Base-by-base conservation (phyloP, 2,797 vertebrate species). In the Tarsius wallacei region DNA sequence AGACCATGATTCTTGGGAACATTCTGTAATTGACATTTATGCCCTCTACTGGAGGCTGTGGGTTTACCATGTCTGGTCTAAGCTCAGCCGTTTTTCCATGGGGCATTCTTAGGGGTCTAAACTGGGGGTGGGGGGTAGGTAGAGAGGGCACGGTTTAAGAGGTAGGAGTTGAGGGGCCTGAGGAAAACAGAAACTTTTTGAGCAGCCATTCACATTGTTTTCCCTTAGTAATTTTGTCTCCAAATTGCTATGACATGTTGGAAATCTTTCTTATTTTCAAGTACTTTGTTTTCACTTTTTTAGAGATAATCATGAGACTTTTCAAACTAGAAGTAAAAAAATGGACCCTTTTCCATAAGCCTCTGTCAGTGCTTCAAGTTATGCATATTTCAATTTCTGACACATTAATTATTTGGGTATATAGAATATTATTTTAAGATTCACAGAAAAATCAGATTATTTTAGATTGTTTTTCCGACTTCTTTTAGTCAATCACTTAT, bases 231-330 rank as follows among this genome's bases (percentile, higher is more conserved):
- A 68, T 12, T 33, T 84, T 85, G 71, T 55, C 21, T 24, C 22
- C 0, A 61, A 61, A 89, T 78, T 31, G 0, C 47, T 71, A 51
- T 87, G 81, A 68, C 11, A 74, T 84, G 93, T 96, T 90, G 16
- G 36, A 95, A 92, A 47, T 33, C 11, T 96, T 83, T 74, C 36
- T 90, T n/a, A 42, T 36, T 94, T 87, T 15, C 14, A 12, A 80
- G 31, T 21, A 51, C 33, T 57, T 82, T 84, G 55, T 92, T 96
- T 96, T 89, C 55, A 94, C 31, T 57, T 87, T 87, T 96, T 53
- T 57, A 19, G 31, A 78, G n/a, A 28, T 3, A 70, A 71, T 74
- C 21, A 85, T 17, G 61, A 91, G 33, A 61, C 49, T 88, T 85
- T 96, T 82, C 49, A 93, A 66, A 31, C 19, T 55, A 51, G 57